Base-by-base conservation (phyloP, 1,140 invertebrate genomes). In the Nylanderia fulva region DNA sequence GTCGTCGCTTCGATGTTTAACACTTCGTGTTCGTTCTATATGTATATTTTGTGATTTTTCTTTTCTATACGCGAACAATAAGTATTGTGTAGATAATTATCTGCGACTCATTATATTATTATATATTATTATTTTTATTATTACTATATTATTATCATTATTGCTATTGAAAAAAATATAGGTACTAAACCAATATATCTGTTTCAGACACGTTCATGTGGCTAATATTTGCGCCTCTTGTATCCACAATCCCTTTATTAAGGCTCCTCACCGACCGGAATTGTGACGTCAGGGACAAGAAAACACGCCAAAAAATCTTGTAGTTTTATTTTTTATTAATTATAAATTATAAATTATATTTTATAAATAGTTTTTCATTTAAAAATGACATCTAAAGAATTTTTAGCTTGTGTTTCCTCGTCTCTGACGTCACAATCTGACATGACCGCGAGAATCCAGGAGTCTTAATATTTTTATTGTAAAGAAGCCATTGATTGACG, bases 11-110 rank as follows among this genome's bases (percentile, higher is more conserved):
- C 61, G 77, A 76, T 18, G 48, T 85, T 89, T 83, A 83, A 87
- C n/a, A n/a, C 48, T 84, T 18, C 45, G 71, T 88, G 79, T 88
- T 84, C 75, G 85, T 79, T 89, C 42, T 94, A 93, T 94, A 93
- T 95, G 94, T 95, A 94, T 94, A 94, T 95, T 95, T 94, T 94
- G 94, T 95, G 94, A 95, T 95, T 94, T 94, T 94, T n/a, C n/a
- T 95, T 94, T 94, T 94, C 91, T 94, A 92, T 94, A 87, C 87
- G 91, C 91, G 92, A 91, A 92, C 90, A 94, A n/a, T n/a, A n/a
- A 94, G 93, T 93, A 94, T 94, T 95, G 93, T 95, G 93, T 95
- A 95, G 94, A 95, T 94, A 95, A 93, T 92, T n/a, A n/a, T 93
- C 90, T 87, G 90, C 91, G 92, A 93, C 91, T 93, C 90, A 94